Evolutionary conservation across 2,888 invertebrate genomes (phyloP), one percentile per base, ranked within the genome.

Genomic region (Hypomecis atomaria): DNA sequence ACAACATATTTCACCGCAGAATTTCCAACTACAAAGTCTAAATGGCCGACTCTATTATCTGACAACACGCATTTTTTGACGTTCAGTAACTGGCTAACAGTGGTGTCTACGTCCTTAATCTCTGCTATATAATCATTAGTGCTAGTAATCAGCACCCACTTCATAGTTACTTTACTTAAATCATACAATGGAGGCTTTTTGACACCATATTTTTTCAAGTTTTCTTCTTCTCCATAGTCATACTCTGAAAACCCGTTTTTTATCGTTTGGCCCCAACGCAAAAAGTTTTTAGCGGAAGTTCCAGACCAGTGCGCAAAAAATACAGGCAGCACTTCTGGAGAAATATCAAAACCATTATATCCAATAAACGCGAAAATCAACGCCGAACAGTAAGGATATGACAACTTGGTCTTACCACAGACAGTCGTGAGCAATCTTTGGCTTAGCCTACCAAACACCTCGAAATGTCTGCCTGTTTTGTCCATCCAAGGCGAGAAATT

Each of bases 11-110:
- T 80, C 0, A 68, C 67, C 40, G 82, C 67, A 60, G 75, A 75
- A 59, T 75, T 78, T 36, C 82, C 79, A 45, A 73, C 81, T 9
- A 82, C 23, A 54, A 76, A 82, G 59, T 81, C 82, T 42, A 82
- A 66, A 67, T 82, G 82, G 8, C 71, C 78, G 50, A 81, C 80
- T 0, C 67, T 71, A 13, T 68, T 64, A 55, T 80, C 75, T 0
- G 78, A 73, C 9, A 82, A 59, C 3, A 76, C 65, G 45, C 83
- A 82, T 11, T 71, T 60, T 0, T 62, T 59, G 0, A 67, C 56
- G 23, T 78, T 66, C 6, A 50, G n/a, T 48, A 82, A 44, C n/a
- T 74, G 62, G 0, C 69, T 50, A 5, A 61, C 57, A n/a, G 77
- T 61, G 0, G 34, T 64, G 8, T 72, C 55, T 5, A 81, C 40